phyloP scores from a whole-genome alignment of 2,797 vertebrate genomes.

The Champsocephalus gunnari region DNA sequence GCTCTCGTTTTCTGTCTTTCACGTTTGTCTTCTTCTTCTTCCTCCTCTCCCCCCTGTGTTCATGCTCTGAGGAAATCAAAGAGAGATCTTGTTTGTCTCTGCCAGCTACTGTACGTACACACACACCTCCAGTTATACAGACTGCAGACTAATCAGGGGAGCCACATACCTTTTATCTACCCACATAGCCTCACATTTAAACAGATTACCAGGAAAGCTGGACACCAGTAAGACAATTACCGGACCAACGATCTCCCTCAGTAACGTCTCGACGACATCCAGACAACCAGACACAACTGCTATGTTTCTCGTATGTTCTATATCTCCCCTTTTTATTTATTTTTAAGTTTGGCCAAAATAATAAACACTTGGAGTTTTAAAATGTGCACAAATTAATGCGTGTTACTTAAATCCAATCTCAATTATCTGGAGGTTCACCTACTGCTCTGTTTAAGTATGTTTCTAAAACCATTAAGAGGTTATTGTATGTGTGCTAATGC shows the following conservation, averaged over 20 bases:
- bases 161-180: constrained; percentile 80
- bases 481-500: background rate
- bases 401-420: background rate
- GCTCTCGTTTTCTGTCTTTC: constrained; percentile 19
- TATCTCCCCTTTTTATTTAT: constrained; percentile 9
- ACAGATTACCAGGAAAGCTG: constrained; percentile 80
- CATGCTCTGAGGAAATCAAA: constrained; percentile 69
- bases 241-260: constrained; percentile 53
- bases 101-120: constrained; percentile 67
- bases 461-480: background rate
- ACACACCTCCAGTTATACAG: constrained; percentile 65
- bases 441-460: background rate
- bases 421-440: background rate
- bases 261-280: constrained; percentile 68
- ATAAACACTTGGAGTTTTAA: background rate
- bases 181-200: constrained; percentile 80
- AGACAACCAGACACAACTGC: constrained; percentile 44
- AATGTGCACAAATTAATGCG: background rate
- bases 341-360: background rate
- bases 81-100: constrained; percentile 63
- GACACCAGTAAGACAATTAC: constrained; percentile 77
- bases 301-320: background rate
- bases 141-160: constrained; percentile 75
- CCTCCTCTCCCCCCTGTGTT: constrained; percentile 27
- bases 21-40: constrained; percentile 28